phyloP scores from a whole-genome alignment of 1,140 invertebrate species.

The Trichomalopsis sarcophagae region DNA sequence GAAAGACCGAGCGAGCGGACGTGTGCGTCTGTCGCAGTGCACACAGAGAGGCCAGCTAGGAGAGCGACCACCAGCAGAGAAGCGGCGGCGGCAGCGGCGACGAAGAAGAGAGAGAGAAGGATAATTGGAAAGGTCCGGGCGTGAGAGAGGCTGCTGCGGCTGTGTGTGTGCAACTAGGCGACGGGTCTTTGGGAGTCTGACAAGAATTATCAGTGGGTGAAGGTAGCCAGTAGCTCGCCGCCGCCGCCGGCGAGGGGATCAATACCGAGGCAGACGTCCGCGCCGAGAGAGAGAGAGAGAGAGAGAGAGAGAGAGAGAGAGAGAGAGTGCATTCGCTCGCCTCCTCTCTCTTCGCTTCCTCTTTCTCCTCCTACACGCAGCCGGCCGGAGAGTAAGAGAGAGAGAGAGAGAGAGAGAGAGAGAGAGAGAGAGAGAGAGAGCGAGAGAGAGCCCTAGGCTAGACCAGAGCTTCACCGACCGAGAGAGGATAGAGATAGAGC shows the following conservation, averaged over 20 bases:
- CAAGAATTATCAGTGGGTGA: conserved; percentile 76
- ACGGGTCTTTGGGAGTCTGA: conserved; percentile 73
- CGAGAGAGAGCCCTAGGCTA: conserved; percentile 63
- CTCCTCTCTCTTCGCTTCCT: conserved; percentile 36
- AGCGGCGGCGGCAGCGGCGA: not conserved
- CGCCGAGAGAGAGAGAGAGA: conserved; percentile 21
- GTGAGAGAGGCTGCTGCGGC: not conserved
- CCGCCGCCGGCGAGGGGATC: conserved; percentile 59
- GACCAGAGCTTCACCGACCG: conserved; percentile 54
- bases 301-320: conserved; percentile 3
- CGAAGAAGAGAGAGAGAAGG: conserved; percentile 27
- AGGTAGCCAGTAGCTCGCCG: conserved; percentile 69
- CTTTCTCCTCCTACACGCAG: conserved; percentile 42
- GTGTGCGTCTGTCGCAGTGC: not conserved
- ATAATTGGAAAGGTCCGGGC: conserved; percentile 53
- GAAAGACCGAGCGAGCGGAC: not conserved
- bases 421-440: conserved; percentile 30
- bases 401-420: conserved; percentile 42
- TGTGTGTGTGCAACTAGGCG: conserved; percentile 55
- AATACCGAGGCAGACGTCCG: conserved; percentile 2
- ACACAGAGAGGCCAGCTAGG: not conserved
- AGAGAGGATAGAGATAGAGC: conserved; percentile 60
- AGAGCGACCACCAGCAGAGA: not conserved
- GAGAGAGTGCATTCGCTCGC: conserved; percentile 67
- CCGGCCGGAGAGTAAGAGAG: conserved; percentile 55